These are phyloP conservation scores for Meteorus cinctellus DNA, from an alignment of 2,888 invertebrate genomes.

Conservation along the genomic window DNA sequence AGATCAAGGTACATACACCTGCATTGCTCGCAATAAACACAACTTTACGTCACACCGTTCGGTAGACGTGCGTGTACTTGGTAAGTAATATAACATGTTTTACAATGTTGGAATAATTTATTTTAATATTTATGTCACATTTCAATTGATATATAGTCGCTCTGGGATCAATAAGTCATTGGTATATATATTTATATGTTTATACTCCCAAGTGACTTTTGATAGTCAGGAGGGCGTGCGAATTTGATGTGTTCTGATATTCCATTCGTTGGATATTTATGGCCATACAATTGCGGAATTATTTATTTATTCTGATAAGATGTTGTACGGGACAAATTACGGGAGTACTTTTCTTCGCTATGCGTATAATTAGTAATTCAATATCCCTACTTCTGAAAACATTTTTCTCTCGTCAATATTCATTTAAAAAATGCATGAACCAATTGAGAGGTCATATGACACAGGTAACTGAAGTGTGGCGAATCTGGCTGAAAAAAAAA, in stretches of 20 bases:
- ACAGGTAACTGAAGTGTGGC: too few relatives aligned
- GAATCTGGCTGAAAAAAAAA: too few relatives aligned
- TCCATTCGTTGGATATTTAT: background rate
- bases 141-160: background rate
- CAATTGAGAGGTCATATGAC: too few relatives aligned
- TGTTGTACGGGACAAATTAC: background rate
- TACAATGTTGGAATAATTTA: conserved; percentile 27
- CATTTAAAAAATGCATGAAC: too few relatives aligned
- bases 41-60: conserved; percentile 72
- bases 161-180: conserved; percentile 1
- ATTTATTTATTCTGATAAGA: conserved; percentile 21
- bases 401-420: too few relatives aligned
- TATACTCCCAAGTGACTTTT: background rate
- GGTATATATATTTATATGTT: background rate
- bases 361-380: too few relatives aligned
- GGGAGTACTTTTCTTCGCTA: background rate
- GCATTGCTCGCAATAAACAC: conserved; percentile 75
- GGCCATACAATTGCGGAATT: background rate
- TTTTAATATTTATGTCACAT: conserved; percentile 1
- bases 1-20: conserved; percentile 76
- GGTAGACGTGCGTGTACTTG: conserved; percentile 72
- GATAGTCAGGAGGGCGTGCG: conserved; percentile 3
- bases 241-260: conserved; percentile 22
- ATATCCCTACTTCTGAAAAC: too few relatives aligned
- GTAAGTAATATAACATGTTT: conserved; percentile 64